Evolutionary conservation across 2,888 invertebrate species (phyloP), one percentile per base, ranked within the genome.

Genomic region (Monochamus alternatus): DNA sequence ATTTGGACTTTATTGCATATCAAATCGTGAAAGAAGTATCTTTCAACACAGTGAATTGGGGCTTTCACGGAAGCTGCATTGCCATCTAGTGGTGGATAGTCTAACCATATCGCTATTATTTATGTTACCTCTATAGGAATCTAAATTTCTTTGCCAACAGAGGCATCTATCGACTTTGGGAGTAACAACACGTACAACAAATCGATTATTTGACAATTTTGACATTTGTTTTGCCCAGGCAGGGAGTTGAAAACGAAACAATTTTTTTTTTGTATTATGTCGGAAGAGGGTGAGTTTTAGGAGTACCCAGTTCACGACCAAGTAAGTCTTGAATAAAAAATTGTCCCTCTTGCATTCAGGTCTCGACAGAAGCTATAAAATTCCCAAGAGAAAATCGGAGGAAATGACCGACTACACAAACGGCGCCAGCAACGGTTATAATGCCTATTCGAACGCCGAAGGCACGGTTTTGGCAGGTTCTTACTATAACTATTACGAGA

Each of bases 401-500:
- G 78, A 80, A 31, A 75, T 69, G 22, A 12, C 55, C n/a, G 70
- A 73, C 65, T 12, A 62, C 55, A 1, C 32, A 22, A 60, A 67
- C 65, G 14, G 30, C 10, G 7, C 14, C 5, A 60, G 9, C 10
- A 30, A 59, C 31, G 44, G 73, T 38, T 63, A 51, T 63, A 62
- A 74, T 66, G 14, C 60, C 44, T 71, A 68, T n/a, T 43, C 58
- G 31, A 68, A 38, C 14, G 60, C 68, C n/a, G 74, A 77, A 65
- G 77, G 79, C 51, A 77, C 80, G 14, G 77, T 83, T 9, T 70
- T 84, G 72, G 82, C 78, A 10, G 82, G 80, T 69, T 84, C 84
- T 1, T 85, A 85, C 65, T 84, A 84, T 68, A 84, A 84, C 74
- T 83, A 80, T 67, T 73, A 77, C 44, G 63, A 62, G 12, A 75